Evolutionary conservation across 2,888 invertebrate species (phyloP), one percentile per base, ranked within the genome.

Genomic region (Alloplasta piceator): DNA sequence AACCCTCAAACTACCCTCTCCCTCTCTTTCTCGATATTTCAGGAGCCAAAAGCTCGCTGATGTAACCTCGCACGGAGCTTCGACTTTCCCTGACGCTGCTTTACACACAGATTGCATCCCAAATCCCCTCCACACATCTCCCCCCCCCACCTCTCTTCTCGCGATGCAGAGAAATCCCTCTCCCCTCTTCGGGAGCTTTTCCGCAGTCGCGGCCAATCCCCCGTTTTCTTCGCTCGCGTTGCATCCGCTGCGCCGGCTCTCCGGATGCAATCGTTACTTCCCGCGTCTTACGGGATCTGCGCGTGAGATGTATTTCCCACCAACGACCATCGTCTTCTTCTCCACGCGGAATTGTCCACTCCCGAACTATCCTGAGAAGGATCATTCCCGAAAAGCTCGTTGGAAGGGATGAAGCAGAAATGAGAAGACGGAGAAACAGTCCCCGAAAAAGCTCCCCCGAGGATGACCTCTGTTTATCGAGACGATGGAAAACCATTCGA

Each of bases 71-170:
- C 74, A 84, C 76, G 66, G 12, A 78, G 78, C 74, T 82, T 71
- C 85, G 86, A 84, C 87, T 86, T 85, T 77, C 41, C 70, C 60
- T 67, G 60, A 26, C 26, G 78, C 66, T 50, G 87, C 87, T 90
- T 90, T 89, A 85, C 90, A 89, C 89, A 88, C 89, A 89, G 89
- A 90, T 89, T 89, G 90, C 88, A 89, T 87, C 83, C 82, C 43
- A 78, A 58, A 60, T 50, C 63, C 68, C 48, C 52, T 64, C 76
- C 64, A 12, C 46, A 55, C 52, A 14, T 26, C 38, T 64, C 60
- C 38, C 68, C 60, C 48, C 48, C 46, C 14, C 61, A 9, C 10
- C 43, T 38, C 64, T 55, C 67, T 64, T 64, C 50, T n/a, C 67
- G 14, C 46, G 41, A 56, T 68, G 55, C 52, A 64, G 12, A 41